phyloP scores from a whole-genome alignment of 2,113 vertebrate genomes.

The Smithornis capensis region DNA sequence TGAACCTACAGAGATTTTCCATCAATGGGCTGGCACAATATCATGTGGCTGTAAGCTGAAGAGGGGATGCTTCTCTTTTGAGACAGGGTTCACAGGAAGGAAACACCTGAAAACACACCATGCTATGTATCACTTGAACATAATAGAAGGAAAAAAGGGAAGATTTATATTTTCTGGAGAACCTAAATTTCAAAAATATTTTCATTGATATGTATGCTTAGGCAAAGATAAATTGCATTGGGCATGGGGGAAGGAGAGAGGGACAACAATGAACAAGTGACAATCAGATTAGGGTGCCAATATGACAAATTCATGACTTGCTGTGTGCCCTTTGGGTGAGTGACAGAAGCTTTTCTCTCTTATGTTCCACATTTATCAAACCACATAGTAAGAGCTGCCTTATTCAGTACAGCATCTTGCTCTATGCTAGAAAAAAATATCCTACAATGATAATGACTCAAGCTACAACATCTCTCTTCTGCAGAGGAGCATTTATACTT shows the following conservation, averaged over 20 bases:
- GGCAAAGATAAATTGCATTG: not conserved
- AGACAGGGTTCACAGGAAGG: not conserved
- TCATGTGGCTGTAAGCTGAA: not conserved
- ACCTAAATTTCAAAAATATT: not conserved
- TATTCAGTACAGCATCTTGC: not conserved
- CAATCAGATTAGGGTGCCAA: not conserved
- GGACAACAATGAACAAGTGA: not conserved
- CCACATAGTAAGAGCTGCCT: not conserved
- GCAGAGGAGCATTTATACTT: not conserved
- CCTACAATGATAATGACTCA: not conserved
- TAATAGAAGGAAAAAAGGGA: not conserved
- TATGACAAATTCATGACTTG: not conserved
- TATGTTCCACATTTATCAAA: not conserved
- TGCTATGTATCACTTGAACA: not conserved
- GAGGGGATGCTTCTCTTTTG: not conserved
- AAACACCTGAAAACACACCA: not conserved
- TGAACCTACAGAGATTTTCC: not conserved
- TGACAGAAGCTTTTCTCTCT: not conserved
- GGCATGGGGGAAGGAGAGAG: rapidly evolving
- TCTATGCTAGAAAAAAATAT: not conserved
- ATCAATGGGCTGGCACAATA: not conserved
- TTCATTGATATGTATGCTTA: not conserved
- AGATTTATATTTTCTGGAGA: not conserved
- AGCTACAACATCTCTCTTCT: not conserved
- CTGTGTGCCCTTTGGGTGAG: not conserved